Evolutionary conservation across 2,113 vertebrate genomes (phyloP).

Genomic region (Hoplias malabaricus): DNA sequence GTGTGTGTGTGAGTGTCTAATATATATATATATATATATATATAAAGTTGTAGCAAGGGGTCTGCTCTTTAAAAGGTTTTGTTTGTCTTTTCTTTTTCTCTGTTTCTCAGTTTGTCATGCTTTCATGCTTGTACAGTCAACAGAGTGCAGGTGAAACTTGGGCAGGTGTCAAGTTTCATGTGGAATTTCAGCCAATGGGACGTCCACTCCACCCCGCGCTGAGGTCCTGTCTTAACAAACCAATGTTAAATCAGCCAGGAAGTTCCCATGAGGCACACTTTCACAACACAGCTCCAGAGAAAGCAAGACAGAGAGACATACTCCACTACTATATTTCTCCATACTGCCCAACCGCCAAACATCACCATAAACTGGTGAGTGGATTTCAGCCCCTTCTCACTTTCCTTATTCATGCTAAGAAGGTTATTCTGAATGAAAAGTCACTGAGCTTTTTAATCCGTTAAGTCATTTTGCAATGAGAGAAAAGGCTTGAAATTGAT

Average conservation of each 20-base stretch:
- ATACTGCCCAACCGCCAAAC: neutral
- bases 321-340: neutral
- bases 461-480: neutral
- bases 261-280: conserved; percentile 36
- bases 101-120: neutral
- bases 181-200: conserved; percentile 45
- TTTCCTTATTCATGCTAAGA: neutral
- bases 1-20: too few species aligned
- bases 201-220: conserved; percentile 32
- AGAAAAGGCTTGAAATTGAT: neutral
- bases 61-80: too few species aligned
- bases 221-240: conserved; percentile 30
- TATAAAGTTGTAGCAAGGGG: too few species aligned
- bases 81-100: too few species aligned
- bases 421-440: neutral
- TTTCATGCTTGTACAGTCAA: conserved; percentile 27
- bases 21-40: conserved; percentile 23
- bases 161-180: conserved; percentile 49
- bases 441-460: neutral
- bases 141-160: conserved; percentile 23
- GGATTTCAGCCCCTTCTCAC: neutral
- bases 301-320: conserved; percentile 11
- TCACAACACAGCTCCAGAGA: conserved; percentile 34
- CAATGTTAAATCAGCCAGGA: conserved; percentile 43
- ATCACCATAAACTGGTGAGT: conserved; percentile 30